Evolutionary conservation across 2,797 vertebrate species (phyloP).

Genomic region (Xenentodon cancila): DNA sequence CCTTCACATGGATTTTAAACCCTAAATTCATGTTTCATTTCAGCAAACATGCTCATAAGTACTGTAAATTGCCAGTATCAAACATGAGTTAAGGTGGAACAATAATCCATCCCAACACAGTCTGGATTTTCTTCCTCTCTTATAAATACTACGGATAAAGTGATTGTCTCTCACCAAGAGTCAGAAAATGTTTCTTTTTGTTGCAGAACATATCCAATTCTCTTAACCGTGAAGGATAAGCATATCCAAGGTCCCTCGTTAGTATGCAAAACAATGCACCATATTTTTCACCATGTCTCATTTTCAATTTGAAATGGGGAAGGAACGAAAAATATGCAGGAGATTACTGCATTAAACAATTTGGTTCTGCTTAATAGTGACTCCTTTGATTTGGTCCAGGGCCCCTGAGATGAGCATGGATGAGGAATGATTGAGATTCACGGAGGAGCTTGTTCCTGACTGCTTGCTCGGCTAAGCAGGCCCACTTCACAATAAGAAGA

Average conservation of each 20-base stretch:
- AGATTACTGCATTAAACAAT: constrained; percentile 81
- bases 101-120: constrained; percentile 39
- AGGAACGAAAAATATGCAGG: constrained; percentile 66
- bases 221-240: constrained; percentile 60
- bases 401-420: constrained; percentile 64
- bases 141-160: constrained; percentile 42
- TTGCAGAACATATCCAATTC: constrained; percentile 43
- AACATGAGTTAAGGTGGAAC: constrained; percentile 38
- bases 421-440: constrained; percentile 74
- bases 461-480: constrained; percentile 60
- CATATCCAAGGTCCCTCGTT: constrained; percentile 67
- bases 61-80: constrained; percentile 41
- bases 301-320: constrained; percentile 61
- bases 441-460: constrained; percentile 55
- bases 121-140: constrained; percentile 36
- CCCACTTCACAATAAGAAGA: constrained; percentile 74
- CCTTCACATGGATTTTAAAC: constrained; percentile 44
- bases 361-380: constrained; percentile 80
- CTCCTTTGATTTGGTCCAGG: constrained; percentile 74
- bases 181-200: constrained; percentile 54
- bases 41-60: constrained; percentile 30
- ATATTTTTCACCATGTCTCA: constrained; percentile 65
- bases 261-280: constrained; percentile 77
- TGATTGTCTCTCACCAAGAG: constrained; percentile 44
- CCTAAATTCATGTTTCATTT: constrained; percentile 52